Evolutionary conservation across 2,888 invertebrate genomes (phyloP).

Genomic region (Lobophora halterata): DNA sequence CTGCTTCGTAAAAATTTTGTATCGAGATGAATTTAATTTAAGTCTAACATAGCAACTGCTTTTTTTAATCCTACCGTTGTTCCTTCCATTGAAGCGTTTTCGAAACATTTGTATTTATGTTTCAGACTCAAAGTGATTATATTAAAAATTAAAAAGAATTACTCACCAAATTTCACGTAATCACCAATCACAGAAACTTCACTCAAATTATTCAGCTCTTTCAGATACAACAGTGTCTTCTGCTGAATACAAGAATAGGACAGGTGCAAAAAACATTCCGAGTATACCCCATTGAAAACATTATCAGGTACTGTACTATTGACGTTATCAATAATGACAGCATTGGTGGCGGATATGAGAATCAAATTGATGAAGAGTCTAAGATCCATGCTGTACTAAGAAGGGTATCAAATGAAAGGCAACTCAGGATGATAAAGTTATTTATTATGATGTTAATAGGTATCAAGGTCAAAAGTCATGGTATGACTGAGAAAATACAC

Average conservation of each 20-base stretch:
- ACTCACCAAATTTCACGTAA: constrained; percentile 77
- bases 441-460: constrained; percentile 69
- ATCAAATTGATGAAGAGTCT: constrained; percentile 37
- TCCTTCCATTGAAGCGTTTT: no score
- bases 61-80: no score
- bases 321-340: constrained; percentile 17
- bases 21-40: no score
- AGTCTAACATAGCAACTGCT: no score
- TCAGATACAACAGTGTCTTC: constrained; percentile 79
- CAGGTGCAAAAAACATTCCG: constrained; percentile 77
- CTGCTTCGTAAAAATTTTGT: no score
- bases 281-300: constrained; percentile 75
- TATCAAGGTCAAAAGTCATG: constrained; percentile 56
- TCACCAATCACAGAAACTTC: constrained; percentile 80
- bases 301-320: constrained; percentile 40
- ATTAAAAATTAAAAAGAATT: not conserved
- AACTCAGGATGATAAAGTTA: constrained; percentile 42
- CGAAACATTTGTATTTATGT: no score
- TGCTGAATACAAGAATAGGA: constrained; percentile 81
- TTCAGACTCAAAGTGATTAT: not conserved
- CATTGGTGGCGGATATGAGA: constrained; percentile 23
- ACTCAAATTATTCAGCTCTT: constrained; percentile 73
- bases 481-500: constrained; percentile 56
- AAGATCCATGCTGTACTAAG: constrained; percentile 44
- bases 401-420: constrained; percentile 53